A percentile compares a stretch with the other conserved stretches of the same genome.
Evolutionary conservation across 2,797 vertebrate species (phyloP).

Genomic region (Adrianichthys oophorus): DNA sequence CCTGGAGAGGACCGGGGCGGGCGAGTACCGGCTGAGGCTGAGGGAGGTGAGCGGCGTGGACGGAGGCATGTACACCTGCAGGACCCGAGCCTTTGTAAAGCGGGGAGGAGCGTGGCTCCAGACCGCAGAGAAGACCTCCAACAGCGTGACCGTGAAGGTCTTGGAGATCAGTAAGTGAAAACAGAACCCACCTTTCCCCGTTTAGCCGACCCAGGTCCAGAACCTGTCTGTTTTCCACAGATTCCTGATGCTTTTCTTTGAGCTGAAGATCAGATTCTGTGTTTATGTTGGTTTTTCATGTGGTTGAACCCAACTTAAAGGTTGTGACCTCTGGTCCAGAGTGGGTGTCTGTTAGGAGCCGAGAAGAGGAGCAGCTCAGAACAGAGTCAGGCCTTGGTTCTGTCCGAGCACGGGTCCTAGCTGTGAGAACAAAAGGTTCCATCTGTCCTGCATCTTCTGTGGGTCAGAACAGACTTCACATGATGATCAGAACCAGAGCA

Average conservation of each 20-base stretch:
- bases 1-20: conserved; percentile 72
- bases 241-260: background rate
- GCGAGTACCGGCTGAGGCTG: conserved; percentile 81
- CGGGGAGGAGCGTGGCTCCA: conserved; percentile 82
- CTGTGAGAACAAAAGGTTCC: too few species aligned
- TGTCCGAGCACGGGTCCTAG: too few species aligned
- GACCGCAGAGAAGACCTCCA: conserved; percentile 84
- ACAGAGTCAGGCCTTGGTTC: too few species aligned
- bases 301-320: too few species aligned
- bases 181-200: background rate
- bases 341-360: too few species aligned
- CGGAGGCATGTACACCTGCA: conserved; percentile 84
- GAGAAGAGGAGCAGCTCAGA: too few species aligned
- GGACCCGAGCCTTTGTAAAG: conserved; percentile 80
- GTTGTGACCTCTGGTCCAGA: too few species aligned
- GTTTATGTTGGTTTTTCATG: too few species aligned
- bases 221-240: background rate
- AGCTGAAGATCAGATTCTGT: too few species aligned
- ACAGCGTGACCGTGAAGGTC: conserved; percentile 79
- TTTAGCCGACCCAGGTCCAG: background rate
- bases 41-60: conserved; percentile 77
- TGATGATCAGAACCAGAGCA: too few species aligned
- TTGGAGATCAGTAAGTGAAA: conserved; percentile 81
- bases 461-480: too few species aligned
- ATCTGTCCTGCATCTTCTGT: too few species aligned